These are phyloP conservation scores for Micrasema longulum DNA, from an alignment of 1,140 invertebrate genomes.

Conservation along the genomic window DNA sequence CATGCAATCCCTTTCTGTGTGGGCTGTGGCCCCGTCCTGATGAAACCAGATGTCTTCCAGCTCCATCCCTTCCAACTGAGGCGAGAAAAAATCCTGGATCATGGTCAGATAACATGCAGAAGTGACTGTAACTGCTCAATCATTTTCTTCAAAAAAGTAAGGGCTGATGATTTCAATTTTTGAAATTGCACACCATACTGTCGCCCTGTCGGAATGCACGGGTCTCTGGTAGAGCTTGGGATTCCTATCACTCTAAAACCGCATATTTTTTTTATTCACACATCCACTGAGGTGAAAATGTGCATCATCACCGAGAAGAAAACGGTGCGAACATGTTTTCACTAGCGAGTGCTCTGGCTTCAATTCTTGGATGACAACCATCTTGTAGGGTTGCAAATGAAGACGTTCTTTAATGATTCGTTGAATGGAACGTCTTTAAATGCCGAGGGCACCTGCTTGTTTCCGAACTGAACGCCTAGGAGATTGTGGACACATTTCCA, in stretches of 20 bases:
- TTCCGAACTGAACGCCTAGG: no score
- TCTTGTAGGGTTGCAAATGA: no score
- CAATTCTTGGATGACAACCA: no score
- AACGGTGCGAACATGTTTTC: no score
- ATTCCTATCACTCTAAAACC: background rate
- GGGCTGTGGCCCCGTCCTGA: background rate
- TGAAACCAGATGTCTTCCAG: background rate
- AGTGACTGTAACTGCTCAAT: background rate
- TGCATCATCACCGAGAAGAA: no score
- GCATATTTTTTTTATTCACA: conserved; percentile 2
- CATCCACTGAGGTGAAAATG: background rate
- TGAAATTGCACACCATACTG: background rate
- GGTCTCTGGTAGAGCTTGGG: background rate
- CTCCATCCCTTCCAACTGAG: background rate
- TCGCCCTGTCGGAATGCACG: background rate
- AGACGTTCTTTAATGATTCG: no score
- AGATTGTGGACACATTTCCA: no score
- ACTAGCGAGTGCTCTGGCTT: no score
- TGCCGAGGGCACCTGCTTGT: no score
- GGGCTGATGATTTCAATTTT: no score
- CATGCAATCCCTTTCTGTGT: background rate
- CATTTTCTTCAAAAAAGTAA: no score
- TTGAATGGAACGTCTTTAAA: no score
- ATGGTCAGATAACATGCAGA: background rate
- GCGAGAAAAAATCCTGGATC: background rate